phyloP scores from a whole-genome alignment of 2,888 invertebrate species.

The Perizoma flavofasciatum region DNA sequence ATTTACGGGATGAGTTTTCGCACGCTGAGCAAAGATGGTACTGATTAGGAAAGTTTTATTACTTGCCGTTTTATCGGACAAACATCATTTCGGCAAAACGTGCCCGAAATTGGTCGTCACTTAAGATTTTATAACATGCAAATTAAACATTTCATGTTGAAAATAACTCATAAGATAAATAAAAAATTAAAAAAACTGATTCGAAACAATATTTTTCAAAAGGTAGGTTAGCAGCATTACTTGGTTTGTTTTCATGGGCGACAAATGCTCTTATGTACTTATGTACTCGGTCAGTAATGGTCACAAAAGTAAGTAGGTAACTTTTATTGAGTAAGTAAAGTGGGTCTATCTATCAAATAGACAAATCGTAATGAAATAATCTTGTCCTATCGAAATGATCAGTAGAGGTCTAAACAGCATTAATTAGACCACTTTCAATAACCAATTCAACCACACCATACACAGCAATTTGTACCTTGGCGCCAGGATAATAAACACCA shows the following conservation, averaged over 20 bases:
- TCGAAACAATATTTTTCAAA: too few species aligned
- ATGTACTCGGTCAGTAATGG: too few species aligned
- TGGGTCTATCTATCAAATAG: too few species aligned
- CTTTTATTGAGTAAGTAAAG: too few species aligned
- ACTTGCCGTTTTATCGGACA: slow-evolving; percentile 63
- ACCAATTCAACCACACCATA: slow-evolving; percentile 14
- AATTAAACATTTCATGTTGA: slow-evolving; percentile 36
- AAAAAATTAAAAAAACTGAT: too few species aligned
- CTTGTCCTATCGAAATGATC: slow-evolving; percentile 5
- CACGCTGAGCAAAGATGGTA: slow-evolving; percentile 63
- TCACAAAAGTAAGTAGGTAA: too few species aligned
- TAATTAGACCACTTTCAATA: slow-evolving; percentile 30
- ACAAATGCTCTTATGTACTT: too few species aligned
- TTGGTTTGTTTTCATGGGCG: too few species aligned
- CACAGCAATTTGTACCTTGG: slow-evolving; percentile 42
- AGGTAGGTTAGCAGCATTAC: too few species aligned
- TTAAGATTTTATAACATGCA: slow-evolving; percentile 41
- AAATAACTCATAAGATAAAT: too few species aligned
- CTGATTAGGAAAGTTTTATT: slow-evolving; percentile 80
- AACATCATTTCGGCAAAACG: slow-evolving; percentile 62
- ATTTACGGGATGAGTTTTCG: slow-evolving; percentile 73
- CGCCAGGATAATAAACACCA: slow-evolving; percentile 47
- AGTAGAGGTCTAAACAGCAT: slow-evolving; percentile 16
- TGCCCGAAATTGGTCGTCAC: slow-evolving; percentile 60
- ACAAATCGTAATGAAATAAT: background rate